Evolutionary conservation across 2,797 vertebrate species (phyloP), one percentile per base, ranked within the genome.

Genomic region (Anguilla anguilla): DNA sequence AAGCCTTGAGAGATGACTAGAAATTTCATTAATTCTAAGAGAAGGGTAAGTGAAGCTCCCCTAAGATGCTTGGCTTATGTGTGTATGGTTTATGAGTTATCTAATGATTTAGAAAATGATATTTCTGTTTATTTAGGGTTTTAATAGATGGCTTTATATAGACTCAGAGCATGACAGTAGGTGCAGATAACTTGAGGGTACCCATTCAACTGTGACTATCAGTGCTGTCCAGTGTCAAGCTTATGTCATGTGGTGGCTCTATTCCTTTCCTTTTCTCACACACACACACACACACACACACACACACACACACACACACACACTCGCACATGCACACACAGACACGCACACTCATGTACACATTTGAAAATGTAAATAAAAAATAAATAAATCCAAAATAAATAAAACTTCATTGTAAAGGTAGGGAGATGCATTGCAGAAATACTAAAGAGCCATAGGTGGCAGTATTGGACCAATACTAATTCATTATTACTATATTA

Each of bases 401-500:
- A 69, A 28, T 67, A n/a, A 6, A 28, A 28, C 31, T 31, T 13
- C 9, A 72, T 31, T 7, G n/a, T n/a, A 69, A 67, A 31, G 13
- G 11, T 35, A 74, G 13, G 69, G 13, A 79, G 17, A 43, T 43
- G 43, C 74, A 43, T 46, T 6, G 74, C 35, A 79, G 74, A 39
- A 31, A 77, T 17, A 77, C 35, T 39, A 77, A 35, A 77, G 11
- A 77, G 72, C 74, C 35, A 79, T 79, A 79, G 74, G 74, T 79
- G 74, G 74, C 74, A 79, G 74, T 79, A 79, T 79, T 79, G 74
- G 35, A 79, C 74, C 39, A 17, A 43, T 79, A 4, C 74, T 46
- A 25, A 46, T 22, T 79, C 74, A 35, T 74, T 79, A 79, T 79
- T 79, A 79, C 46, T 22, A 22, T 17, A 64, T 22, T 53, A 64